phyloP scores from a whole-genome alignment of 1,140 invertebrate species.

The Pseudachorutes palmiensis region DNA sequence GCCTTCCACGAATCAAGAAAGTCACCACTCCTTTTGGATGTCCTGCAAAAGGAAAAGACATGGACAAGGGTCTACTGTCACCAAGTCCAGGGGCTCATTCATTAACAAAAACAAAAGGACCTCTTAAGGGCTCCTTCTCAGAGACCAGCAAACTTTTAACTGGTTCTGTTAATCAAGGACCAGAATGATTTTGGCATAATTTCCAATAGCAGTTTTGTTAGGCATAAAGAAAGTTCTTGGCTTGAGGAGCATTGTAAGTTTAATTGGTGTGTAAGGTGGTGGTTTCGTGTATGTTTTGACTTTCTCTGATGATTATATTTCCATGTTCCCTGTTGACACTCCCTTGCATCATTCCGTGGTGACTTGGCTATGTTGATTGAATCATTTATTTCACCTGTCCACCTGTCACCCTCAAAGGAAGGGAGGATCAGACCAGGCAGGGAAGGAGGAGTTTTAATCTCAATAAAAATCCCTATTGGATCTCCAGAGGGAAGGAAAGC shows the following conservation, averaged over 20 bases:
- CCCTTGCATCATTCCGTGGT: not conserved
- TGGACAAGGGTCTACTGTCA: not conserved
- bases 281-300: too few species aligned
- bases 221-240: too few species aligned
- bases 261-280: too few species aligned
- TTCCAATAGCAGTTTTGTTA: too few species aligned
- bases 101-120: conserved; percentile 1
- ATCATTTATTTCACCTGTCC: not conserved
- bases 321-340: too few species aligned
- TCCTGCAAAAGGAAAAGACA: too few species aligned
- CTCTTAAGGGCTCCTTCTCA: not conserved
- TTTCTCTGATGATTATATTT: too few species aligned
- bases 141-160: not conserved
- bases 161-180: too few species aligned
- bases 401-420: not conserved
- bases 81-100: not conserved
- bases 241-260: too few species aligned
- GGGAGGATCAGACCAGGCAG: not conserved
- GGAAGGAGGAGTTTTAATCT: not conserved
- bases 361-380: not conserved
- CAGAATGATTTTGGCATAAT: too few species aligned
- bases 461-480: too few species aligned
- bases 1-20: conserved; percentile 3
- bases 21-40: not conserved
- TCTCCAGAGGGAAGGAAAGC: too few species aligned